Evolutionary conservation across 2,888 invertebrate genomes (phyloP), one percentile per base, ranked within the genome.

Genomic region (Zygothrica quintamaculata): DNA sequence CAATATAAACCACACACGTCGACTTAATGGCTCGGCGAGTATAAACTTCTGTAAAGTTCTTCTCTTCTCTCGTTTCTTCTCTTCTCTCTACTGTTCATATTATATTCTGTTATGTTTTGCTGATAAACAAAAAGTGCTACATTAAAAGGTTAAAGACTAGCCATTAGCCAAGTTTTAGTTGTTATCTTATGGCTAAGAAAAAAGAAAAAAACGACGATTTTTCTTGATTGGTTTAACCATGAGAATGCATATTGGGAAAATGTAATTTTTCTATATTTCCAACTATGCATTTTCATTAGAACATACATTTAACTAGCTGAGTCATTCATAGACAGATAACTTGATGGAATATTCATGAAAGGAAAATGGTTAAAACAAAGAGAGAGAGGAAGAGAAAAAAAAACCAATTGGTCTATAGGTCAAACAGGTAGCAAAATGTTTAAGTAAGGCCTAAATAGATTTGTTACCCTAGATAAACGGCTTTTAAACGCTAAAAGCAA

Each of bases 101-200:
- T n/a, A n/a, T n/a, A n/a, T n/a, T n/a, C n/a, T n/a, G n/a, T n/a
- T n/a, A n/a, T n/a, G n/a, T n/a, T n/a, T 51, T 36, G 18, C 46
- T 76, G 79, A 80, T 80, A 80, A 76, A 77, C 60, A 56, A 73
- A 59, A 70, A 82, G 84, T 65, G 86, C 67, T 68, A 74, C 81
- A 80, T 86, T 80, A 80, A 80, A 80, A 74, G 77, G 84, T 86
- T 80, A 80, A 80, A 80, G 79, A 86, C 80, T 70, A 82, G 64
- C 80, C 86, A 79, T 79, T 85, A 79, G 79, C 86, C 79, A 79
- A 85, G 79, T 72, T 72, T 74, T n/a, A 42, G 75, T 71, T 72
- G 58, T 74, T 72, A 72, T 72, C 72, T 62, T 29, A 26, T 43
- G 43, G 46, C 64, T 57, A 64, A 53, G 69, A 69, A 64, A 51